Evolutionary conservation across 2,797 vertebrate genomes (phyloP).

Genomic region (Leuciscus waleckii): DNA sequence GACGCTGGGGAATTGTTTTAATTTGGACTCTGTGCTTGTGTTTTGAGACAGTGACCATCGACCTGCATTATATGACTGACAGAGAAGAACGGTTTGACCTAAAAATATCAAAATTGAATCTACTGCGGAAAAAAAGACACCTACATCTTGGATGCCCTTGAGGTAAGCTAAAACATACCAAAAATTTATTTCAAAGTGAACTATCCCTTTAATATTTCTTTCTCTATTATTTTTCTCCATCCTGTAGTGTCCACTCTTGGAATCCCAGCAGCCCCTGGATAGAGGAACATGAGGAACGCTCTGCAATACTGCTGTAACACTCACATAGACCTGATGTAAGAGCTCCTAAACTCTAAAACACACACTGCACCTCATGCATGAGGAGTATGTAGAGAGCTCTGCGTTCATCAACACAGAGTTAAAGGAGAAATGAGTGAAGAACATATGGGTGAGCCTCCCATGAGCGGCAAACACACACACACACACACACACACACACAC

Average conservation of each 20-base stretch:
- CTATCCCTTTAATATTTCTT: neutral
- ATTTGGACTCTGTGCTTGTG: too few species aligned
- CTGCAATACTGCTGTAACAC: constrained; percentile 15
- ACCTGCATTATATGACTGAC: too few species aligned
- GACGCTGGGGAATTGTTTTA: too few species aligned
- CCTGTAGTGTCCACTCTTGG: neutral
- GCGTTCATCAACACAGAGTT: neutral
- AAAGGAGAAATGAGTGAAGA: constrained; percentile 3
- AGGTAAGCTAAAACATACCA: too few species aligned
- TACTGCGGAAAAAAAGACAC: too few species aligned
- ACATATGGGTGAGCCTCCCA: constrained; percentile 10
- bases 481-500: too few species aligned
- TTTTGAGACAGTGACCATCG: too few species aligned
- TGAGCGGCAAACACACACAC: neutral
- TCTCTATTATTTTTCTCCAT: neutral
- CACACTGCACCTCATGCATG: neutral
- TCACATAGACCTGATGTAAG: constrained; percentile 28
- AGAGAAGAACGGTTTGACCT: too few species aligned
- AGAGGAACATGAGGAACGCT: neutral
- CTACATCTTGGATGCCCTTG: too few species aligned
- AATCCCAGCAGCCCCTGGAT: neutral
- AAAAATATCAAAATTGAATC: too few species aligned
- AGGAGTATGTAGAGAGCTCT: neutral
- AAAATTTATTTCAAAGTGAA: too few species aligned
- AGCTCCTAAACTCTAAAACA: constrained; percentile 13